Evolutionary conservation across 64 coral and sea anemone genomes (phyloP).

Genomic region (Pachyseris speciosa): DNA sequence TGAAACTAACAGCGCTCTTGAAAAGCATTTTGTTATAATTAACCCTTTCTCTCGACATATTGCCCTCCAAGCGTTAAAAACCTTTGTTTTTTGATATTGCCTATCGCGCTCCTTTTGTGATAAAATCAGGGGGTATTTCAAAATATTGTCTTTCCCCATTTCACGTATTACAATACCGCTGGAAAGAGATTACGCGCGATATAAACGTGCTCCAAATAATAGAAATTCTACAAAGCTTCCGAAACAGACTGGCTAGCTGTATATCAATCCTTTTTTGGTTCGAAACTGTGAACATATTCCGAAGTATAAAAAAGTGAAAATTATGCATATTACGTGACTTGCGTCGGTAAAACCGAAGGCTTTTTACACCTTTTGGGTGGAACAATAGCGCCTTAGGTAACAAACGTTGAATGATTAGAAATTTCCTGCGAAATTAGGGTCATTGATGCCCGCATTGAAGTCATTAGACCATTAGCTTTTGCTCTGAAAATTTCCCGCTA

Average conservation of each 20-base stretch:
- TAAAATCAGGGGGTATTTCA: neutral
- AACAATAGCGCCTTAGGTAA: neutral
- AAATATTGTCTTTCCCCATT: neutral
- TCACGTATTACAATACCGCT: neutral
- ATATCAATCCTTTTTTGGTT: neutral
- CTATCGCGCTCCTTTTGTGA: neutral
- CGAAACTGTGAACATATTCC: too few relatives aligned
- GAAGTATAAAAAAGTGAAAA: neutral
- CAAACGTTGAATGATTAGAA: neutral
- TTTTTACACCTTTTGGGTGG: neutral
- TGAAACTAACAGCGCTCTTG: slow-evolving; percentile 46
- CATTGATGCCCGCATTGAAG: neutral
- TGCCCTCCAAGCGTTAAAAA: neutral
- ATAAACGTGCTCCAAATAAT: slow-evolving; percentile 3
- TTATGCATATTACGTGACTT: neutral
- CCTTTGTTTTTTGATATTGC: slow-evolving; percentile 24
- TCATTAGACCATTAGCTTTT: neutral
- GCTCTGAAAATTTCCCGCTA: neutral
- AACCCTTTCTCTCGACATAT: neutral
- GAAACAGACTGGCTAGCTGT: neutral
- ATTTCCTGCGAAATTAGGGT: neutral
- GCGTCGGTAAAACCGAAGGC: neutral
- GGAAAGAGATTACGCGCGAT: neutral
- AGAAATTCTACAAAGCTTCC: neutral
- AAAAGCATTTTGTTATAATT: slow-evolving; percentile 20